Evolutionary conservation across 2,113 vertebrate genomes (phyloP).

Genomic region (Macrotus californicus): DNA sequence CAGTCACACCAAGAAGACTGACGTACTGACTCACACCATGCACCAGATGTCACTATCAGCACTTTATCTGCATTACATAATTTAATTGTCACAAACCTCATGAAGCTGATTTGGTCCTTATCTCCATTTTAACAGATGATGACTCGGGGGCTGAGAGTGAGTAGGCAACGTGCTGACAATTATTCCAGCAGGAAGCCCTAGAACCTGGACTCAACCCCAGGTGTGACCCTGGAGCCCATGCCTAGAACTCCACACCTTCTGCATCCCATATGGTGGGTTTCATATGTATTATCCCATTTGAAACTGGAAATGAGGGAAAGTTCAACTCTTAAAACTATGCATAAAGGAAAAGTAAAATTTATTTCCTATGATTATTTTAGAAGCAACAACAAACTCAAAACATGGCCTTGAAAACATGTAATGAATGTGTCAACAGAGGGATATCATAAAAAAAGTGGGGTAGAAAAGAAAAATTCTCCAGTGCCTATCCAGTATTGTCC

Average conservation of each 20-base stretch:
- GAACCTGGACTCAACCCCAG: neutral
- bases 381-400: neutral
- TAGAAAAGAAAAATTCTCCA: neutral
- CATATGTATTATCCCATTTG: neutral
- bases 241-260: neutral
- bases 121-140: neutral
- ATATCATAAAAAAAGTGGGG: neutral
- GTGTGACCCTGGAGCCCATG: neutral
- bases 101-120: neutral
- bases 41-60: neutral
- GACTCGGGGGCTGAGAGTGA: neutral
- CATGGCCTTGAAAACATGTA: neutral
- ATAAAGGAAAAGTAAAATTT: neutral
- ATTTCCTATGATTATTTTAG: neutral
- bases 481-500: rapidly evolving
- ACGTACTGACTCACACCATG: neutral
- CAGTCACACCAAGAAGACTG: neutral
- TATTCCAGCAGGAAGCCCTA: neutral
- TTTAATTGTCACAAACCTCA: neutral
- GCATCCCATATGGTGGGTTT: neutral
- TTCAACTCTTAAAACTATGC: neutral
- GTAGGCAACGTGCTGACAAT: neutral
- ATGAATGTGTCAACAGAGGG: neutral
- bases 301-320: neutral
- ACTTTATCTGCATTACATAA: neutral